A percentile compares a stretch with the other conserved stretches of the same genome.
phyloP scores from a whole-genome alignment of 2,113 vertebrate species.

The Silurus asotus region DNA sequence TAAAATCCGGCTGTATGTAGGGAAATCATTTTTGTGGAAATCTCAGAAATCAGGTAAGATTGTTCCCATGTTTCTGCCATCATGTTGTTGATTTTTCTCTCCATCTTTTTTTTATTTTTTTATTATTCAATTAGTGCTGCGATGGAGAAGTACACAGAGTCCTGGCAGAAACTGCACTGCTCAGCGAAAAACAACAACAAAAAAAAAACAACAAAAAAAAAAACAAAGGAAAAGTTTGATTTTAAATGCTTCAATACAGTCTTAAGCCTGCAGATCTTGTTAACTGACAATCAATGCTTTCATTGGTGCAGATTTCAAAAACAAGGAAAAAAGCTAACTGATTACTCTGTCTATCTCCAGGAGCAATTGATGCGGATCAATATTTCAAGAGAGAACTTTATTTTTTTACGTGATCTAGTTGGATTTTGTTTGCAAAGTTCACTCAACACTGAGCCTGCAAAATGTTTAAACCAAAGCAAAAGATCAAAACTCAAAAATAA shows the following conservation, averaged over 20 bases:
- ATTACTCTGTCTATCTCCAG: constrained; percentile 23
- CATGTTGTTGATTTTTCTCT: neutral
- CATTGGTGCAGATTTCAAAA: constrained; percentile 48
- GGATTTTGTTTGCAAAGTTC: constrained; percentile 27
- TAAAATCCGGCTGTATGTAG: neutral
- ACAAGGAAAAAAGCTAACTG: constrained; percentile 21
- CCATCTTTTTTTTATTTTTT: neutral
- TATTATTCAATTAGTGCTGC: constrained; percentile 1
- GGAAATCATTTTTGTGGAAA: neutral
- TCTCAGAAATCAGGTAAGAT: constrained; percentile 8
- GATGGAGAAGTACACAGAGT: constrained; percentile 5
- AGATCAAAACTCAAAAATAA: neutral
- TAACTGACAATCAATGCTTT: constrained; percentile 54
- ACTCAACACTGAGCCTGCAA: neutral
- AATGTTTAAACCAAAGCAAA: neutral
- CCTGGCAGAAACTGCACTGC: constrained; percentile 13
- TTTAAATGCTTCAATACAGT: constrained; percentile 22
- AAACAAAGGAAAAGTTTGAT: constrained; percentile 31
- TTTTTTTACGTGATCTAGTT: constrained; percentile 21
- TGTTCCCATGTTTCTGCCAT: neutral
- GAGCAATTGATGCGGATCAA: constrained; percentile 44
- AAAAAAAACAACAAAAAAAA: neutral
- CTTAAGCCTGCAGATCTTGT: constrained; percentile 44
- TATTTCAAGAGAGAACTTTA: constrained; percentile 51
- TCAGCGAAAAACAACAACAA: neutral